Conservation (phyloP, 2,113 vertebrate species). For the Ameiurus melas region DNA sequence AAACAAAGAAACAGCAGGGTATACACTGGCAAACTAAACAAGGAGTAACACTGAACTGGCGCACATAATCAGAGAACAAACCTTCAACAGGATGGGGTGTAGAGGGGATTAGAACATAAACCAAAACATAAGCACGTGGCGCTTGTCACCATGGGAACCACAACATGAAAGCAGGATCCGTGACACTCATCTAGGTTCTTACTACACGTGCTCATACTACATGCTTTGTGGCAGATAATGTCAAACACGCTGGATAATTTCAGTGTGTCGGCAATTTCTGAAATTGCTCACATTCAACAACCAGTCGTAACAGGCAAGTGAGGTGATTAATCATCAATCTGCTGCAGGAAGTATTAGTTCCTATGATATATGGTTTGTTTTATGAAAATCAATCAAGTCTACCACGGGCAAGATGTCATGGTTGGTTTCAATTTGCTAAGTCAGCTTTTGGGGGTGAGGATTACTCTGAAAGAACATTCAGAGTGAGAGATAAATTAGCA, state of each 20-base stretch:
- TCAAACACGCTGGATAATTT: neutral
- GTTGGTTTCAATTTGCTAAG: conserved; percentile 8
- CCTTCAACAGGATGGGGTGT: neutral
- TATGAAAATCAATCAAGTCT: conserved; percentile 7
- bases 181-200: neutral
- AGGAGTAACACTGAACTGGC: neutral
- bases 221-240: neutral
- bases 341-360: neutral
- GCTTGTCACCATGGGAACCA: neutral
- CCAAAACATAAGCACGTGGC: neutral
- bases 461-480: conserved; percentile 10
- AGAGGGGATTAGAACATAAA: neutral
- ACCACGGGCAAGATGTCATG: neutral
- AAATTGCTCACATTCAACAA: neutral
- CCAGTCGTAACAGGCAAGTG: neutral
- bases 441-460: neutral
- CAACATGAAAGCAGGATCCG: neutral
- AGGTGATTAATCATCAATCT: neutral
- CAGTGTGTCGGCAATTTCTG: neutral
- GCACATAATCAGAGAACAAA: neutral
- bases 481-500: neutral
- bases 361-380: neutral
- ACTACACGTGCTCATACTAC: neutral
- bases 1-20: too few relatives aligned
- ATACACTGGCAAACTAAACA: neutral